Evolutionary conservation across 2,797 vertebrate genomes (phyloP), one percentile per base, ranked within the genome.

Genomic region (Scleropages formosus): DNA sequence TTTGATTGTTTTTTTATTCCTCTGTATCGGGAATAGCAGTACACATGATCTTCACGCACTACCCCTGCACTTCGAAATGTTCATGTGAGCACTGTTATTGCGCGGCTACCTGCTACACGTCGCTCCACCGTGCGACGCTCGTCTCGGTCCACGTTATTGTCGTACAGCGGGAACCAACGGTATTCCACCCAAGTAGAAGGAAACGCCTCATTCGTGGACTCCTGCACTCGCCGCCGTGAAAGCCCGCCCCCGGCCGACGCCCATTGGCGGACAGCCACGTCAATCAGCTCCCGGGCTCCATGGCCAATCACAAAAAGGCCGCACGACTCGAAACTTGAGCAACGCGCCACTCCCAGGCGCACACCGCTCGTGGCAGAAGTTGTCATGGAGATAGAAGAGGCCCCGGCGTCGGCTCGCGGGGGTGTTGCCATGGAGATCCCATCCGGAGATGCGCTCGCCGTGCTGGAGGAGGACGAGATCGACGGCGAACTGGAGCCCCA

Each of bases 311-410:
- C 27, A 67, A 27, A 8, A 72, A 22, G 8, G 15, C 2, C 51
- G 74, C 27, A 0, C 62, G 24, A 68, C 79, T 67, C 88, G 86
- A 90, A 90, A 92, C 90, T 90, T 91, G 78, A 80, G 64, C 27
- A 73, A 15, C 0, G 72, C 85, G 82, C 83, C 84, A 73, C 87
- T 71, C 86, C 89, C 81, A 65, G 79, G 84, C 87, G 83, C 88
- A 72, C 79, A 39, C 78, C 85, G 82, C 60, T 80, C 80, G 78
- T 46, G 80, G 88, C 86, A 87, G 88, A 87, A 84, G 96, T 97
- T 96, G 92, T 95, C 89, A 97, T 96, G 95, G 95, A 92, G 93
- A 96, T 92, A 82, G 86, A 91, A 84, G 88, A 85, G 76, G 80
- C 85, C 90, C 87, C 86, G 51, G 84, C 82, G 85, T 88, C 88